A percentile compares a stretch with the other conserved stretches of the same genome.
Conservation (phyloP, 2,113 vertebrate species). For the Podocnemis expansa region DNA sequence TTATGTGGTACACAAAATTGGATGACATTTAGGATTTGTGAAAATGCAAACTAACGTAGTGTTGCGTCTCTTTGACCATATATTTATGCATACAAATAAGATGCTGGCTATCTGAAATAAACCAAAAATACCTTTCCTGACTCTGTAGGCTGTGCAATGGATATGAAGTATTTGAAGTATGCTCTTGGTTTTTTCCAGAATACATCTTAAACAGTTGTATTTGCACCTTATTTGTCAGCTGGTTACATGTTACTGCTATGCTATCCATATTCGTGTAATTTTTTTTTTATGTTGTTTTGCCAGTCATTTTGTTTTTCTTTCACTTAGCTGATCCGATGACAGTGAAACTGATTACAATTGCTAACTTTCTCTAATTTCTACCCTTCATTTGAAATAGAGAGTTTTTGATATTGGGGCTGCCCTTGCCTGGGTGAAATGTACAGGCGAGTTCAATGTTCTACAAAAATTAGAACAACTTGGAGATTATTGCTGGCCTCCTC, state of each 20-base stretch:
- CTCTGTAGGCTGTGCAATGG: neutral
- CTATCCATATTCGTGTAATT: neutral
- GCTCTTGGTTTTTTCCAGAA: neutral
- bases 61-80: neutral
- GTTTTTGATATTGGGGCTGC: constrained; percentile 67
- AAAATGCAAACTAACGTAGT: neutral
- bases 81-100: neutral
- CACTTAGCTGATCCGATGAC: neutral
- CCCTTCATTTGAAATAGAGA: constrained; percentile 56
- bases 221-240: neutral
- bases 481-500: constrained; percentile 39
- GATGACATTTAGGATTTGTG: neutral
- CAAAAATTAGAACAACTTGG: constrained; percentile 69
- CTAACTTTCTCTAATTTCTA: neutral
- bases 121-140: neutral
- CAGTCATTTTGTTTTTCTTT: neutral
- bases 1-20: neutral
- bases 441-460: constrained; percentile 66
- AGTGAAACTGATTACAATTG: neutral
- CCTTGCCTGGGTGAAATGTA: constrained; percentile 77
- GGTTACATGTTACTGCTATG: neutral
- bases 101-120: neutral
- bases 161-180: neutral
- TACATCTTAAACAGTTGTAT: neutral
- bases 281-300: neutral